Conservation (phyloP, 2,113 vertebrate species). For the Cranoglanis bouderius region DNA sequence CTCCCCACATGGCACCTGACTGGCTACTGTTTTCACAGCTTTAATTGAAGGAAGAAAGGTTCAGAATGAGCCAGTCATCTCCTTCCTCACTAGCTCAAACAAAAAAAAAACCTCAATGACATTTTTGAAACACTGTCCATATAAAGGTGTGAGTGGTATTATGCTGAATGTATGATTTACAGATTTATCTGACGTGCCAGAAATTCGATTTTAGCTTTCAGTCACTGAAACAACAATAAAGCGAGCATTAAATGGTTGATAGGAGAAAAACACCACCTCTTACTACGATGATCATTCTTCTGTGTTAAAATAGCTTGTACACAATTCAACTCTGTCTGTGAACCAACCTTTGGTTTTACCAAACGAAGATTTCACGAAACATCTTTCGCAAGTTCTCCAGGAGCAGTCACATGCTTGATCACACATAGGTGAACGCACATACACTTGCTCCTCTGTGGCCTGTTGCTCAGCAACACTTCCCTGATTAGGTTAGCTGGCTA, state of each 20-base stretch:
- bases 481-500: conserved; percentile 76
- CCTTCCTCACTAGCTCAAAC: not conserved
- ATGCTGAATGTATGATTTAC: not conserved
- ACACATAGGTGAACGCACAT: conserved; percentile 54
- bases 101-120: not conserved
- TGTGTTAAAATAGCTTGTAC: not conserved
- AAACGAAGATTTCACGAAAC: not conserved
- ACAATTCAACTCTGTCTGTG: not conserved
- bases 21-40: conserved; percentile 50
- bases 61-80: not conserved
- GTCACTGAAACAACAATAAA: not conserved
- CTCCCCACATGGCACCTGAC: conserved; percentile 35
- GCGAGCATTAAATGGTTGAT: not conserved
- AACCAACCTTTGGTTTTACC: not conserved
- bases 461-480: conserved; percentile 80
- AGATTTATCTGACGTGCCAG: not conserved
- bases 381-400: not conserved
- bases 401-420: conserved; percentile 52
- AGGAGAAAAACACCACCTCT: not conserved
- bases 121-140: not conserved
- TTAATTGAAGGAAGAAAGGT: conserved; percentile 38
- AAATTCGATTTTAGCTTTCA: not conserved
- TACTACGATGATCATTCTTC: not conserved
- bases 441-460: conserved; percentile 70
- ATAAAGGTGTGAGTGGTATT: not conserved